Evolutionary conservation across 2,113 vertebrate genomes (phyloP).

Genomic region (Cochlearius cochlearius): DNA sequence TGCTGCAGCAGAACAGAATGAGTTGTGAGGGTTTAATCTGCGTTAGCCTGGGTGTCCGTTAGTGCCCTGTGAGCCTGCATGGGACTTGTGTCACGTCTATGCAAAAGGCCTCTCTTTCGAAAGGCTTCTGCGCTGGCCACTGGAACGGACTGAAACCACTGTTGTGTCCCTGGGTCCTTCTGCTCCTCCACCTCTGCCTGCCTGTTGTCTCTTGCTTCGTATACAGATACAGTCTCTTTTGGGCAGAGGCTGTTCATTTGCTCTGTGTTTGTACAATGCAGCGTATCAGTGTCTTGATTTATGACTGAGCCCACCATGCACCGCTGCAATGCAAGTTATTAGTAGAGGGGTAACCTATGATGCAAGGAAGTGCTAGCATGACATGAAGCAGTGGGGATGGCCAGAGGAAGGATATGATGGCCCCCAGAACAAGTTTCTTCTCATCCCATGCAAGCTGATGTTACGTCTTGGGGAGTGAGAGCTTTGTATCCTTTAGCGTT

Average conservation of each 20-base stretch:
- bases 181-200: not conserved
- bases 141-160: not conserved
- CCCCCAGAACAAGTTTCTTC: not conserved
- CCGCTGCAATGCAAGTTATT: not conserved
- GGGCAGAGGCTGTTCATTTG: not conserved
- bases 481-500: not conserved
- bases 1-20: too few relatives aligned
- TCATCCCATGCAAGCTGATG: not conserved
- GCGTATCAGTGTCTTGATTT: rapidly evolving
- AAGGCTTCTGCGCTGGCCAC: not conserved
- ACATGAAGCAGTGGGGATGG: not conserved
- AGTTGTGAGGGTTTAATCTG: too few relatives aligned
- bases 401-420: not conserved
- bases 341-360: not conserved
- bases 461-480: not conserved
- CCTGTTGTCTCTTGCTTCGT: not conserved
- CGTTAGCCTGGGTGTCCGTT: not conserved
- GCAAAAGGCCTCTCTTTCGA: not conserved
- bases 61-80: not conserved
- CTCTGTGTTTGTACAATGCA: not conserved
- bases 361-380: not conserved
- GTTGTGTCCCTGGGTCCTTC: not conserved
- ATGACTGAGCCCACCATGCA: not conserved
- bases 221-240: not conserved
- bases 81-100: rapidly evolving